Conservation (phyloP, 2,113 vertebrate species). For the Cavia porcellus region DNA sequence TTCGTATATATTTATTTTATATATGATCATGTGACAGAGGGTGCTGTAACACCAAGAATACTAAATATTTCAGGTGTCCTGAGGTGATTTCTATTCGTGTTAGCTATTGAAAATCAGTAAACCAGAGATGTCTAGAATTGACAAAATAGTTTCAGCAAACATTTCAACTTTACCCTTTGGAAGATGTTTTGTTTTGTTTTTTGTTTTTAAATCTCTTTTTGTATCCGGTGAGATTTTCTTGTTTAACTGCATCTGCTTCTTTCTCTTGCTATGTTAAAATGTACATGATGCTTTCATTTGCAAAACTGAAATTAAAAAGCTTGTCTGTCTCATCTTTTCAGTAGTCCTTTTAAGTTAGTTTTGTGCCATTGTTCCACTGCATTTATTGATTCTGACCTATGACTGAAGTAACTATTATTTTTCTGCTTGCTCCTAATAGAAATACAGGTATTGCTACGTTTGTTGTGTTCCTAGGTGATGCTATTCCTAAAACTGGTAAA, state of each 20-base stretch:
- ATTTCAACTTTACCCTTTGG: background rate
- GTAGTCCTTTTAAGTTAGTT: background rate
- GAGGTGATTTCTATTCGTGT: background rate
- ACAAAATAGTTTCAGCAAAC: background rate
- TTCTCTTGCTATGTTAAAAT: background rate
- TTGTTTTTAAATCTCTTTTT: background rate
- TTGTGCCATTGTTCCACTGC: background rate
- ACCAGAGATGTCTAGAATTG: constrained; percentile 38
- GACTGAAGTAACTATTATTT: background rate
- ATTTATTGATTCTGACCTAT: background rate
- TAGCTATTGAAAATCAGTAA: background rate
- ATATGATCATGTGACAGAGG: constrained; percentile 41
- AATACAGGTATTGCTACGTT: constrained; percentile 7
- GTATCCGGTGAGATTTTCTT: background rate
- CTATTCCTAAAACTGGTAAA: constrained; percentile 49
- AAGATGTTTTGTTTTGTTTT: background rate
- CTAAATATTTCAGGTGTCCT: background rate
- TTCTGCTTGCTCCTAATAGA: background rate
- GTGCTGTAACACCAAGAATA: constrained; percentile 59
- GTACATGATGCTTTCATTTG: background rate
- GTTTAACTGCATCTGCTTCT: background rate
- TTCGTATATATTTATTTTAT: background rate
- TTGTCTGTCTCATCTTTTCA: background rate
- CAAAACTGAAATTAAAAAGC: background rate
- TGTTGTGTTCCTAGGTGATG: background rate